Evolutionary conservation across 2,797 vertebrate genomes (phyloP), one percentile per base, ranked within the genome.

Genomic region (Hoplostethus mediterraneus): DNA sequence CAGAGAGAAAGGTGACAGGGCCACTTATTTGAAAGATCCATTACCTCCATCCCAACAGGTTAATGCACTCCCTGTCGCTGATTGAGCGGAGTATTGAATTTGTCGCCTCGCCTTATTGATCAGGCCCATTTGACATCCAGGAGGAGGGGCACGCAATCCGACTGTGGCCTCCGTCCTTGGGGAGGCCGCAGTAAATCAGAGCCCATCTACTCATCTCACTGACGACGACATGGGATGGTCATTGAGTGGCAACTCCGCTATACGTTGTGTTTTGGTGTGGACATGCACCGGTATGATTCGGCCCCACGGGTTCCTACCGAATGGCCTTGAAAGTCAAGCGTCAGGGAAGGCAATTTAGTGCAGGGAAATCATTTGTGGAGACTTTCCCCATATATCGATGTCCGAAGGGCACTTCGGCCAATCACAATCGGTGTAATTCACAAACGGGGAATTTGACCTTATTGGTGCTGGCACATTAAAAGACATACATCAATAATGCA

Each of bases 71-170:
- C 42, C 9, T 31, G 70, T 16, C 3, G 30, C 54, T 56, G 54
- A 56, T n/a, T 33, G 30, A 56, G 13, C 30, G n/a, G 10, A 70
- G 70, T 33, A 64, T 13, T 17, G 57, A 75, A 13, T 67, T 49
- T 57, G 5, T n/a, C 56, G 45, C 73, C 11, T 62, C 66, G 30
- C 48, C 52, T 68, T 71, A 79, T 80, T 51, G 81, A 85, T 79
- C 72, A 16, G 30, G 12, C 13, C 36, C 36, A 7, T 63, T 62
- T 38, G 47, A 69, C 71, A 75, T 79, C 67, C 31, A 49, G 11
- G 33, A 10, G 16, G 55, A 6, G 4, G 55, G 14, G 31, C 5
- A 38, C 9, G 53, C 14, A 30, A 38, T 17, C 38, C 55, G 17
- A 13, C 31, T 38, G 16, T 17, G 16, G n/a, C 14, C 36, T 21